A percentile compares a stretch with the other conserved stretches of the same genome.
Conservation (phyloP, 2,888 invertebrate genomes). For the Spialia ferax region DNA sequence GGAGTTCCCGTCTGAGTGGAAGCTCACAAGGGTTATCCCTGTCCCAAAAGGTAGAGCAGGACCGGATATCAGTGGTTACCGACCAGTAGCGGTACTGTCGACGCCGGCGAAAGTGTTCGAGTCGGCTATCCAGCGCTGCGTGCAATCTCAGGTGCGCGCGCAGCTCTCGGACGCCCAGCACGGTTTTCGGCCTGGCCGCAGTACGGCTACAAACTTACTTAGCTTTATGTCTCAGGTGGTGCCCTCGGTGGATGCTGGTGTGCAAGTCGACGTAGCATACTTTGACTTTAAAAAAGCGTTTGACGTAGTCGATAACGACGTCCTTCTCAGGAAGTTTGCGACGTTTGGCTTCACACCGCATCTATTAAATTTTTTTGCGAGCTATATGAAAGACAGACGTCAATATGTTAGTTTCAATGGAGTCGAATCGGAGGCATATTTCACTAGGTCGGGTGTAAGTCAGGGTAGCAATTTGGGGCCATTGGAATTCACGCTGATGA, state of each 20-base stretch:
- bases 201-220: background rate
- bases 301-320: background rate
- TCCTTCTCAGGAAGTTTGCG: background rate
- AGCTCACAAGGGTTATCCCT: conserved; percentile 16
- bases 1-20: conserved; percentile 6
- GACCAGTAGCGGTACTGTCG: background rate
- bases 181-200: background rate
- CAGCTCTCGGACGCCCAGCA: background rate
- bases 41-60: conserved; percentile 26
- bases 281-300: conserved; percentile 27
- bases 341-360: background rate
- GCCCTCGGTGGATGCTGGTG: conserved; percentile 13
- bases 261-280: conserved; percentile 18
- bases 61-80: background rate
- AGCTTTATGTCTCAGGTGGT: conserved; percentile 6
- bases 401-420: conserved; percentile 36
- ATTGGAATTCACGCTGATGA: conserved; percentile 32
- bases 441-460: conserved; percentile 35
- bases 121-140: background rate
- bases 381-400: conserved; percentile 13
- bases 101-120: background rate
- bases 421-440: conserved; percentile 27
- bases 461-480: conserved; percentile 39
- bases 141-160: background rate
- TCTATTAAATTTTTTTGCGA: background rate